These are phyloP conservation scores for Thalassarche chlororhynchos DNA, from an alignment of 2,113 vertebrate species.

Conservation along the genomic window DNA sequence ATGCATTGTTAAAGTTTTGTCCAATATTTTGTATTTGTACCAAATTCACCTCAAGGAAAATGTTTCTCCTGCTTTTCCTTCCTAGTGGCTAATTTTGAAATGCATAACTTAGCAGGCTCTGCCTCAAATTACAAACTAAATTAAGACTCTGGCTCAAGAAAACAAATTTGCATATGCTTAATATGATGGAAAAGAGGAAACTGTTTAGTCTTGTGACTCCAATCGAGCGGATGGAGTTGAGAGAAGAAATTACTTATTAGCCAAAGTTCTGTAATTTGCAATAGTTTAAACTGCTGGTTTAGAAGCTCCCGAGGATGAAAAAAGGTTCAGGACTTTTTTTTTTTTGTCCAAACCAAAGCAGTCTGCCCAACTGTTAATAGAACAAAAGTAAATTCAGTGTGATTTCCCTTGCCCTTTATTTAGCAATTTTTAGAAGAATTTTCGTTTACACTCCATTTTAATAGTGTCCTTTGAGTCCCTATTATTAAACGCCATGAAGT, in stretches of 20 bases:
- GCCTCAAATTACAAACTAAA: background rate
- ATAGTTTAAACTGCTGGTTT: background rate
- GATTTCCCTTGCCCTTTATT: background rate
- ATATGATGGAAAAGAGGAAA: background rate
- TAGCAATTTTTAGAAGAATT: background rate
- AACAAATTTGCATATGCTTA: background rate
- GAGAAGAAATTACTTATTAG: background rate
- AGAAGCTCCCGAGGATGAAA: background rate
- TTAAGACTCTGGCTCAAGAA: background rate
- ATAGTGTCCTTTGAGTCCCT: background rate
- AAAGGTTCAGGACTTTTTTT: background rate
- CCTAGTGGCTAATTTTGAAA: slow-evolving; percentile 39
- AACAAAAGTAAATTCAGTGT: background rate
- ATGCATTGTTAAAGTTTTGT: background rate
- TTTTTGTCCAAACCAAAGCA: background rate
- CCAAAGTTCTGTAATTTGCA: background rate
- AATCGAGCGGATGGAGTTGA: background rate
- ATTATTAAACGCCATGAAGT: background rate
- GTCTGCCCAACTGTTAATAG: background rate
- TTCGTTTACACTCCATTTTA: background rate
- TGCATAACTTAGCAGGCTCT: slow-evolving; percentile 14
- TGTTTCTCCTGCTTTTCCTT: background rate
- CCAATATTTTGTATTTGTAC: background rate
- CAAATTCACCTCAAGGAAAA: background rate
- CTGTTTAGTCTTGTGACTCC: background rate